Base-by-base conservation (phyloP, 2,888 invertebrate species). In the Leistus spinibarbis region DNA sequence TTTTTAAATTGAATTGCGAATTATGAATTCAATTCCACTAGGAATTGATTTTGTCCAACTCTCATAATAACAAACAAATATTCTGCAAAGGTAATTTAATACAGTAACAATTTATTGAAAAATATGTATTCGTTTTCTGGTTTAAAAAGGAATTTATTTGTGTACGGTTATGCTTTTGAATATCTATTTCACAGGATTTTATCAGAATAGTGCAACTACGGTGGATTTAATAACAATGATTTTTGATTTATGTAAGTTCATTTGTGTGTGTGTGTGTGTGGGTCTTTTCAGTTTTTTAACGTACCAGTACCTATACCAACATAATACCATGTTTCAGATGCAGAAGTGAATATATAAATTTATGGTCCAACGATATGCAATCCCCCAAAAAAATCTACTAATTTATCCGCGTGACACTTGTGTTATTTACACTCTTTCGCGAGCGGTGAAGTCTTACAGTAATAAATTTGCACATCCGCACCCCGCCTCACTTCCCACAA, bases 321-420 rank as follows among this genome's bases (percentile, higher is more conserved):
- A 56, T 19, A 56, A 19, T 19, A 60, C 20, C 22, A 60, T 19
- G 20, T 19, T 5, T 10, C 60, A 20, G 60, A 67, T 67, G 67
- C 66, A 66, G 40, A 68, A 53, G 67, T 67, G 67, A 67, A 68
- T 54, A 60, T 22, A 54, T 67, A 56, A 56, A 68, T 68, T 68
- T 68, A 68, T 68, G 56, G 20, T 20, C 54, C 54, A 23, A 56
- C 24, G 57, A 24, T 56, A 56, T 68, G 68, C 57, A 68, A 57
- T 56, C 56, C 56, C 19, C 17, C 40, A 10, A 22, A 60, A 60
- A 60, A 60, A 60, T 60, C 13, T 60, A 60, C 57, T 68, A 68
- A 68, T 68, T 68, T 68, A 68, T 68, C 22, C 68, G 23, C 22
- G 22, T 57, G 68, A 68, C 68, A 68, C 68, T 17, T n/a, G 22